Conservation (phyloP, 2,797 vertebrate species). For the Sebastes steindachneri region DNA sequence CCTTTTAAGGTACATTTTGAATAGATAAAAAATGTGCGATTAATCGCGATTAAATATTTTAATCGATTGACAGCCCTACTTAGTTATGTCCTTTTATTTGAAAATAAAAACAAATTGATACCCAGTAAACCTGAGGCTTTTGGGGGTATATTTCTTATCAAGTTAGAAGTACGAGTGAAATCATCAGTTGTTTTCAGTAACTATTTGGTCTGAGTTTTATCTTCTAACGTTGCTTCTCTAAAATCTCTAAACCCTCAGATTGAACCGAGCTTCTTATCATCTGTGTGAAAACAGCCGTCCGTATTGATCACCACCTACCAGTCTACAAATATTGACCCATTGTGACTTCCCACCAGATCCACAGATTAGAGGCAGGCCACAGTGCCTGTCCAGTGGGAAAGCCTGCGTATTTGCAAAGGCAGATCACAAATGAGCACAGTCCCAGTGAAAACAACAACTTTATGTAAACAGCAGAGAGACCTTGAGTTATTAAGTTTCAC, state of each 20-base stretch:
- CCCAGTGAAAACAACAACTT: constrained; percentile 1
- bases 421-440: background rate
- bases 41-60: too few species aligned
- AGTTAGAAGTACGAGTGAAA: background rate
- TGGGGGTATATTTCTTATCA: background rate
- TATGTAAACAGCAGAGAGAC: constrained; percentile 35
- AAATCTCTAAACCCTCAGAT: background rate
- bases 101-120: too few species aligned
- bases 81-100: too few species aligned
- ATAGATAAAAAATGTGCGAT: too few species aligned
- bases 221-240: background rate
- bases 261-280: constrained; percentile 46
- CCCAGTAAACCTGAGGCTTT: background rate
- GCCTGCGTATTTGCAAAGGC: background rate
- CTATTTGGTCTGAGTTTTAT: background rate
- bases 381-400: constrained; percentile 15
- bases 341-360: constrained; percentile 46
- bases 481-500: constrained; percentile 41
- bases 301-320: constrained; percentile 41
- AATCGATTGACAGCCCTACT: too few species aligned
- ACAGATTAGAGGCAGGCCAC: constrained; percentile 20
- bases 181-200: too few species aligned
- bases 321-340: constrained; percentile 57
- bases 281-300: constrained; percentile 32
- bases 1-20: too few species aligned